Evolutionary conservation across 1,140 invertebrate species (phyloP).

Genomic region (Teleopsis dalmanni): DNA sequence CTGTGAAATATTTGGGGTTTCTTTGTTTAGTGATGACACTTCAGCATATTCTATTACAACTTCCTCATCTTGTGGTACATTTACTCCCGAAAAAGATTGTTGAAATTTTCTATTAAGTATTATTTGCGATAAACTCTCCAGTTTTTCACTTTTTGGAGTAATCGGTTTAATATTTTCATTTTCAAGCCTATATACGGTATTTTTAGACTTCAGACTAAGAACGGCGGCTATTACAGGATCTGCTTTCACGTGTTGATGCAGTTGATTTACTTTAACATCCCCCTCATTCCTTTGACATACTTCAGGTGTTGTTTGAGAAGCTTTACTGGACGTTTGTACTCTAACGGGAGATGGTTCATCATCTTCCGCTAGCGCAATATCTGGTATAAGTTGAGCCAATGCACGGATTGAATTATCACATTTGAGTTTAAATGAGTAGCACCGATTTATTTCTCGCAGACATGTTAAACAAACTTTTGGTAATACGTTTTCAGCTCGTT

Average conservation of each 20-base stretch:
- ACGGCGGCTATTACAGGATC: no score
- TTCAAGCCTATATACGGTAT: no score
- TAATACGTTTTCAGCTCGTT: constrained; percentile 27
- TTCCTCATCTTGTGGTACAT: no score
- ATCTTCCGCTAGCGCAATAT: constrained; percentile 24
- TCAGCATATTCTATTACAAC: no score
- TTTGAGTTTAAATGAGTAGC: constrained; percentile 38
- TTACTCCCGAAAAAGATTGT: no score
- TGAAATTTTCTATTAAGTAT: no score
- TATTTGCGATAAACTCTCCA: no score
- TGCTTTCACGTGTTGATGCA: background rate
- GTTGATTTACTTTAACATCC: background rate
- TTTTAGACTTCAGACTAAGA: no score
- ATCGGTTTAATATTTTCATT: no score
- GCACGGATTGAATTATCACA: constrained; percentile 36
- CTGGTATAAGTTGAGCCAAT: constrained; percentile 30
- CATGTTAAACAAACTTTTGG: constrained; percentile 32
- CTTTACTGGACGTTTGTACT: background rate
- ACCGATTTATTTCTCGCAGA: constrained; percentile 37
- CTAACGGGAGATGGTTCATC: background rate
- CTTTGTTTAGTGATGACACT: background rate
- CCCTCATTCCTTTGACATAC: background rate
- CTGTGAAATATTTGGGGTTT: background rate
- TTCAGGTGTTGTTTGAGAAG: background rate
- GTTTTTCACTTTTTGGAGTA: no score